Evolutionary conservation across 2,113 vertebrate species (phyloP), one percentile per base, ranked within the genome.

Genomic region (Jacana jacana): DNA sequence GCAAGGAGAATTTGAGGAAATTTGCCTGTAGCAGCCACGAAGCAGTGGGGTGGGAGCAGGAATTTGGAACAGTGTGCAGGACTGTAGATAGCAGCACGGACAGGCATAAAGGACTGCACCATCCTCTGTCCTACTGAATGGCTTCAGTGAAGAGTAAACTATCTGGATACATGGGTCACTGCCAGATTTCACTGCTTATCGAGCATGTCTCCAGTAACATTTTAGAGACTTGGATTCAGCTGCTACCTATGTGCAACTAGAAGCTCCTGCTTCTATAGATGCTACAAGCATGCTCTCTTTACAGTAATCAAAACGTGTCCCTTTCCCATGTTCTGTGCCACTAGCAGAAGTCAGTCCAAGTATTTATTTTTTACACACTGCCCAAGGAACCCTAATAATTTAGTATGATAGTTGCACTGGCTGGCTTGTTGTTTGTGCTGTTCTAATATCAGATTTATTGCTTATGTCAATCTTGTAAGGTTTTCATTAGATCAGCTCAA

Each of bases 1-100:
- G 37, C 28, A 58, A 75, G 30, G 46, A 70, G 24, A 64, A 54
- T 37, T 72, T 25, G 17, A 86, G 72, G 66, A 60, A 52, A 73
- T 73, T 63, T 76, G 35, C 11, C 40, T 27, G 76, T 20, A 92
- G 51, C 17, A 71, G 33, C 35, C 44, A 42, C 58, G 84, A 91
- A 70, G 35, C 0, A 7, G n/a, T 0, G 3, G 30, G 9, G 37
- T 1, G 7, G 25, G 16, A 22, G 4, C 5, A 7, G 33, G 11
- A 55, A 20, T 13, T 61, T 13, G 44, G 52, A 87, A 42, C 24
- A 31, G 27, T 4, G 39, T 52, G 6, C 40, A 57, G 12, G 2
- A 27, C 60, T 88, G 61, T 81, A 71, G 87, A 65, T 88, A 69
- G 54, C 30, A 48, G 35, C 31, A 57, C 54, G 78, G 54, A 52